These are phyloP conservation scores for Ginglymostoma cirratum DNA, from an alignment of 2,113 vertebrate genomes.

Conservation along the genomic window DNA sequence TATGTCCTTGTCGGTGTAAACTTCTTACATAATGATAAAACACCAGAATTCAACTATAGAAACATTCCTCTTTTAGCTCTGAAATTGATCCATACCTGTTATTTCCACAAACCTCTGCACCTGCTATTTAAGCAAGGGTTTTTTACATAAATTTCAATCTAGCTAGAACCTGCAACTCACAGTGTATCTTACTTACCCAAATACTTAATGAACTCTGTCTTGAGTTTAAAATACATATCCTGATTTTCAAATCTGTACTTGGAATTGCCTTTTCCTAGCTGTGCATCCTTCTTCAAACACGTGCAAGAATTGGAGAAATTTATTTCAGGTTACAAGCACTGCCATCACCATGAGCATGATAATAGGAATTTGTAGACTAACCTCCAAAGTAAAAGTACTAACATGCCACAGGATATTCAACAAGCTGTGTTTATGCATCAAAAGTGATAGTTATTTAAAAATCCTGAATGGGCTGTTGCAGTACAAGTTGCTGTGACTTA, in stretches of 20 bases:
- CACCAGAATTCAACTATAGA: neutral
- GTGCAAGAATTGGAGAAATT: neutral
- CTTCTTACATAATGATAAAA: neutral
- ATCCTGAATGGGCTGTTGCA: neutral
- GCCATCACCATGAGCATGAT: neutral
- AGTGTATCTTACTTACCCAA: neutral
- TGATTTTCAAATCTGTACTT: neutral
- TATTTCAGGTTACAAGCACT: neutral
- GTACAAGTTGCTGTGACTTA: neutral
- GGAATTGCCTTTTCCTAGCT: neutral
- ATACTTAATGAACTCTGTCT: neutral
- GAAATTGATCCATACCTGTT: neutral
- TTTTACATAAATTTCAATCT: neutral
- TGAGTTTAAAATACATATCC: neutral
- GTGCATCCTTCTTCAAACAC: neutral
- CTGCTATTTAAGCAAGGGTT: neutral
- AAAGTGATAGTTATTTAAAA: neutral
- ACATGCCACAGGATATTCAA: neutral
- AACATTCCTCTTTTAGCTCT: neutral
- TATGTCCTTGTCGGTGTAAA: neutral
- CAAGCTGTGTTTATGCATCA: neutral
- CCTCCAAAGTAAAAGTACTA: neutral
- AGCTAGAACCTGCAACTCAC: neutral
- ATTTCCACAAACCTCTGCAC: neutral
- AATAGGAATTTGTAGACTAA: neutral